A percentile compares a stretch with the other conserved stretches of the same genome.
These are phyloP conservation scores for Palloptera scutellata DNA, from an alignment of 2,888 invertebrate genomes.

Conservation along the genomic window DNA sequence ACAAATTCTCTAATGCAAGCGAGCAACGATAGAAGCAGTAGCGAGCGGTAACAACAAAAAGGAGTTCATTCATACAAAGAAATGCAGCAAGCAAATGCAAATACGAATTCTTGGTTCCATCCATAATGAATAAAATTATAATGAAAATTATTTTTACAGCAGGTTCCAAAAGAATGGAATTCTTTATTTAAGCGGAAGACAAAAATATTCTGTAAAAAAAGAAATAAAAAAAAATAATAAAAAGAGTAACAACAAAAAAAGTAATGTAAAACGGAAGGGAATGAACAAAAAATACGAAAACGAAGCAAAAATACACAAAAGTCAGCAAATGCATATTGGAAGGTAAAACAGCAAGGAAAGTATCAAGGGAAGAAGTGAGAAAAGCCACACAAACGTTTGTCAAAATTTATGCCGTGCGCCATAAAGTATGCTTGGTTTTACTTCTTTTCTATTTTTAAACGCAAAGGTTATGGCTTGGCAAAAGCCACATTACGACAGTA, in stretches of 20 bases:
- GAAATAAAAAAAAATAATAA: neutral
- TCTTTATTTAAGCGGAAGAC: slow-evolving; percentile 10
- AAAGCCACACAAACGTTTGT: slow-evolving; percentile 2
- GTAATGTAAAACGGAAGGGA: neutral
- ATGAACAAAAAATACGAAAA: neutral
- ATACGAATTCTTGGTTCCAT: too few species aligned
- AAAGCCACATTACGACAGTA: neutral
- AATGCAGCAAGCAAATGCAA: too few species aligned
- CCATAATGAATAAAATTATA: slow-evolving; percentile 6
- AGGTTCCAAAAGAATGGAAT: neutral
- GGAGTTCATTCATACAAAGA: too few species aligned
- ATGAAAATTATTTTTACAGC: slow-evolving; percentile 10
- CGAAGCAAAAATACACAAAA: neutral
- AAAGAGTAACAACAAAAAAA: neutral
- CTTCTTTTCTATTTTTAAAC: neutral
- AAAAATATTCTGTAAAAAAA: slow-evolving; percentile 18
- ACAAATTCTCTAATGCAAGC: too few species aligned
- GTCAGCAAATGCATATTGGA: neutral
- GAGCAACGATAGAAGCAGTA: too few species aligned
- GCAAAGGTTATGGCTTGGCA: neutral
- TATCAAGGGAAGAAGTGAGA: neutral
- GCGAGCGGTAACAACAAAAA: too few species aligned
- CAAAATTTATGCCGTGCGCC: slow-evolving; percentile 8
- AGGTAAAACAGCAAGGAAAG: slow-evolving; percentile 1
- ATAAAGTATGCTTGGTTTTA: neutral